Evolutionary conservation across 2,113 vertebrate species (phyloP).

Genomic region (Amphiprion ocellaris): DNA sequence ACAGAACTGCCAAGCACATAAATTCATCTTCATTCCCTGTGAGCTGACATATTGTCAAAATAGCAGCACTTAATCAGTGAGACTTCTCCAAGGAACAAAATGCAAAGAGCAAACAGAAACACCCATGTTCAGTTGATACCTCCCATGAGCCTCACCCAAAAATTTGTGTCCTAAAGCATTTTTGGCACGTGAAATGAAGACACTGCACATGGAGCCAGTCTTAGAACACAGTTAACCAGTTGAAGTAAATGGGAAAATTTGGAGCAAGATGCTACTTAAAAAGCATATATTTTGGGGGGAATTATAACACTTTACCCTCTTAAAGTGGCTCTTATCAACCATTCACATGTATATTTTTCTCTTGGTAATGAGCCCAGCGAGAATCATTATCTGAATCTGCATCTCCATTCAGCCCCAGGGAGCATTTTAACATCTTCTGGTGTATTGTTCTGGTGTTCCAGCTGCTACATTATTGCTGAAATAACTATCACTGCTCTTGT

Average conservation of each 20-base stretch:
- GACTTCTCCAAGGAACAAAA: constrained; percentile 76
- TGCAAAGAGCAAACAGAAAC: constrained; percentile 78
- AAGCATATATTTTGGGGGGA: constrained; percentile 3
- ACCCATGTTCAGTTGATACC: constrained; percentile 57
- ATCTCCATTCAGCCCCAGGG: not conserved
- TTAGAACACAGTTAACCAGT: constrained; percentile 43
- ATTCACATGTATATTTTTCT: not conserved
- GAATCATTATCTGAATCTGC: not conserved
- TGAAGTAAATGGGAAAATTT: constrained; percentile 7
- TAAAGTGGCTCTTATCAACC: not conserved
- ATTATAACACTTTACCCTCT: not conserved
- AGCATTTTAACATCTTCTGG: constrained; percentile 1
- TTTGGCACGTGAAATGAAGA: constrained; percentile 58
- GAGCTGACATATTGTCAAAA: constrained; percentile 80
- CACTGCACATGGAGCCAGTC: constrained; percentile 36
- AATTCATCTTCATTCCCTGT: constrained; percentile 71
- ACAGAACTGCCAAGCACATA: constrained; percentile 72
- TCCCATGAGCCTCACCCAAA: constrained; percentile 65
- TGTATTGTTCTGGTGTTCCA: not conserved
- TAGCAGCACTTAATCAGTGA: constrained; percentile 77
- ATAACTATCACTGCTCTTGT: not conserved
- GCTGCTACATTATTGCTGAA: not conserved
- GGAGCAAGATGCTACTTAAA: not conserved
- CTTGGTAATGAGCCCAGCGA: not conserved
- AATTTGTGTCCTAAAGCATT: constrained; percentile 65